Evolutionary conservation across 2,888 invertebrate genomes (phyloP).

Genomic region (Sacculina carcini): DNA sequence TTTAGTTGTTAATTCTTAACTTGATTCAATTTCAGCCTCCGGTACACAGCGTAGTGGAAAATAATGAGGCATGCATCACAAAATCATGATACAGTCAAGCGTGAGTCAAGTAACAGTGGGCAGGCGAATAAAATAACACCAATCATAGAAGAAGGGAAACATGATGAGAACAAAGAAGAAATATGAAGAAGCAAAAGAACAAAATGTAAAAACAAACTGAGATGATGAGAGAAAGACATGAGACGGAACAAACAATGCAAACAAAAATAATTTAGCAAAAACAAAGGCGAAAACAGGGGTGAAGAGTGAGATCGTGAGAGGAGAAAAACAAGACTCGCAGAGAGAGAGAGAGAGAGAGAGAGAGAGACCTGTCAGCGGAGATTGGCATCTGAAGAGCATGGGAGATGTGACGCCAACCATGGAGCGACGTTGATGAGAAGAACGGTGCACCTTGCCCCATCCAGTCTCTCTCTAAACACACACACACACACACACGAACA

Average conservation of each 20-base stretch:
- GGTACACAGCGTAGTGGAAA: not conserved
- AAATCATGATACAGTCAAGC: too few relatives aligned
- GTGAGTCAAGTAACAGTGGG: not conserved
- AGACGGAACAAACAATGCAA: not conserved
- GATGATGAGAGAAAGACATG: not conserved
- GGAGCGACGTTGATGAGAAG: slow-evolving; percentile 28
- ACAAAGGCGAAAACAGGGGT: not conserved
- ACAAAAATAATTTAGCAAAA: not conserved
- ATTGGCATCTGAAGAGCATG: slow-evolving; percentile 44
- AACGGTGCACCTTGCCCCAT: not conserved
- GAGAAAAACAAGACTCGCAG: not conserved
- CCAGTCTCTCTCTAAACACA: too few relatives aligned
- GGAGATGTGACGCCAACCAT: slow-evolving; percentile 47
- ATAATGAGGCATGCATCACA: too few relatives aligned
- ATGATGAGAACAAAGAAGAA: not conserved
- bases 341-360: not conserved
- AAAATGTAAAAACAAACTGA: not conserved
- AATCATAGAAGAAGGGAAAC: not conserved
- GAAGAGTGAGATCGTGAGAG: not conserved
- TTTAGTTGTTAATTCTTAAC: too few relatives aligned
- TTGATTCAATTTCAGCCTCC: too few relatives aligned
- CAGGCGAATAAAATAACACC: not conserved
- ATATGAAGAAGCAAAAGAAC: not conserved
- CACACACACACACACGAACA: not conserved
- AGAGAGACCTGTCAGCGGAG: slow-evolving; percentile 36